These are phyloP conservation scores for Bruchidius siliquastri DNA, from an alignment of 2,888 invertebrate genomes.

Conservation along the genomic window DNA sequence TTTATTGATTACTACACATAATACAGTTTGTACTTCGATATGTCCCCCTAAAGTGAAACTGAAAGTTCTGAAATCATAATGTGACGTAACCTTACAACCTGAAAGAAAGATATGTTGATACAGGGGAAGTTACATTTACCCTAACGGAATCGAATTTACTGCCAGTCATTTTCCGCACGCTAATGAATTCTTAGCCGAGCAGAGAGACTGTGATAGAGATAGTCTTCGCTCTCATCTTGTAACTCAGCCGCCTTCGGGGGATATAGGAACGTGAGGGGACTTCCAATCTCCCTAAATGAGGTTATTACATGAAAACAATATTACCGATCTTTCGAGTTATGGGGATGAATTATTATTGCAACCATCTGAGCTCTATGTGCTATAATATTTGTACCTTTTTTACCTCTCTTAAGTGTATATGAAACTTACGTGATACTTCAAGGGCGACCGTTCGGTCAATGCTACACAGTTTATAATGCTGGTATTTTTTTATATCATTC, in stretches of 20 bases:
- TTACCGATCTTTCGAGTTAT: slow-evolving; percentile 31
- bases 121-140: neutral
- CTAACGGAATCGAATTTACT: neutral
- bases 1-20: too few species aligned
- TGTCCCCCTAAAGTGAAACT: neutral
- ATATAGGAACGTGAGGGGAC: slow-evolving; percentile 36
- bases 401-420: neutral
- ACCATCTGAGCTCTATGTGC: neutral
- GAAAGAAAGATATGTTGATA: neutral
- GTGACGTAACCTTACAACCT: neutral
- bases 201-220: neutral
- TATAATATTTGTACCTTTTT: neutral
- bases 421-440: neutral
- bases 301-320: slow-evolving; percentile 42
- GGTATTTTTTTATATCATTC: too few species aligned
- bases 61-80: neutral
- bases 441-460: too few species aligned
- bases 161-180: neutral
- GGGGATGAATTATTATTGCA: slow-evolving; percentile 10
- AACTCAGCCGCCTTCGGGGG: slow-evolving; percentile 22
- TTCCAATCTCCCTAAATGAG: slow-evolving; percentile 39
- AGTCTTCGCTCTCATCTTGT: slow-evolving; percentile 6
- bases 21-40: too few species aligned
- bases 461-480: too few species aligned
- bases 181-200: neutral